phyloP scores from a whole-genome alignment of 2,797 vertebrate species.

The Rhincodon typus region DNA sequence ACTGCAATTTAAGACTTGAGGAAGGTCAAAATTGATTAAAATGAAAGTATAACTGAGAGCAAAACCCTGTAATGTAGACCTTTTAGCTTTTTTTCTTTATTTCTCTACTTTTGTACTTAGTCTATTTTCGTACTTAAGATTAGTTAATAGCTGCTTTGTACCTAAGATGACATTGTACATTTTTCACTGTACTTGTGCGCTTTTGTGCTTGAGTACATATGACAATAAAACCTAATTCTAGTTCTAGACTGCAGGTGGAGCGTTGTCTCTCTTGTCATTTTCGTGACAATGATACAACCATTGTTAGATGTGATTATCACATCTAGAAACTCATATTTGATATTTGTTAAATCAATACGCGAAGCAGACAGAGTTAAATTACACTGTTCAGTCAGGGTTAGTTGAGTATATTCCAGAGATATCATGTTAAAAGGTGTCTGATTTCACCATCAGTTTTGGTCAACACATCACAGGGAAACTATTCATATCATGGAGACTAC shows the following conservation, averaged over 20 bases:
- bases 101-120: too few species aligned
- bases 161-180: too few species aligned
- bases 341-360: neutral
- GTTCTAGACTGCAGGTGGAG: too few species aligned
- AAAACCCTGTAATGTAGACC: neutral
- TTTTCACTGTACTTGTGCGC: too few species aligned
- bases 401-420: neutral
- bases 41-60: neutral
- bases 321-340: neutral
- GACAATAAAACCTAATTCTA: too few species aligned
- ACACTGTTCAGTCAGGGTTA: neutral
- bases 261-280: neutral
- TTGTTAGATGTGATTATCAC: neutral
- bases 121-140: too few species aligned
- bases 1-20: neutral
- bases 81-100: too few species aligned
- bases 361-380: neutral
- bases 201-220: too few species aligned
- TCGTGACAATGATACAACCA: neutral
- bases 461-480: neutral
- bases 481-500: neutral
- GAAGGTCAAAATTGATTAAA: neutral
- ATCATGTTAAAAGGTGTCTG: neutral
- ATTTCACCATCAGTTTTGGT: neutral
- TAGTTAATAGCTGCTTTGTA: too few species aligned